Evolutionary conservation across 2,888 invertebrate genomes (phyloP), one percentile per base, ranked within the genome.

Genomic region (Drosophila cracens): DNA sequence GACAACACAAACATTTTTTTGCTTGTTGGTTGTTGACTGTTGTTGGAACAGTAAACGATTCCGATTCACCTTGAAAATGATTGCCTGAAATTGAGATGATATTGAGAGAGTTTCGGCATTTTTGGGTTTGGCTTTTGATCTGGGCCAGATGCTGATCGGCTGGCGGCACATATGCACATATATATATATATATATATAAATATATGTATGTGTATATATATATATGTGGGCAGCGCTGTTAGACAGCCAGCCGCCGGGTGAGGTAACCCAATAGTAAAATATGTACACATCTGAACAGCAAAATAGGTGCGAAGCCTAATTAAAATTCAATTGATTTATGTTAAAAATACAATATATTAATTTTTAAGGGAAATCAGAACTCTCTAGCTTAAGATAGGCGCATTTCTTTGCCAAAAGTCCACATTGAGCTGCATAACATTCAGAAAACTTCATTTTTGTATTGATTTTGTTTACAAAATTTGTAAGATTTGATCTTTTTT

Each of bases 51-150:
- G 57, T 54, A 56, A 54, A 60, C 60, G 21, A 76, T 66, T 72
- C 43, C 54, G 62, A 71, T 79, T 83, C 83, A 87, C 83, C 83
- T 83, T 83, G 83, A 83, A 83, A 87, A 87, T 76, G 49, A 54
- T 77, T 63, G 71, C 66, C 66, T 58, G 46, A 63, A 79, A 70
- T 63, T 71, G 66, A 70, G 56, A 49, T 52, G 31, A 56, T 49
- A n/a, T 43, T 31, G 13, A 43, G 54, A 71, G 76, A 61, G 54
- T 49, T 73, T 60, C n/a, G 34, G n/a, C 25, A 18, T 54, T 51
- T 29, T 29, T 66, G 67, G 61, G 68, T 27, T 60, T 67, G 67
- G 46, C 38, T 57, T 66, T 21, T n/a, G 63, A 63, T 21, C 10
- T 16, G n/a, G 8, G 18, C 27, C 33, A 54, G 64, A 25, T 56